Evolutionary conservation across 2,113 vertebrate genomes (phyloP).

Genomic region (Lethenteron camtschaticum): DNA sequence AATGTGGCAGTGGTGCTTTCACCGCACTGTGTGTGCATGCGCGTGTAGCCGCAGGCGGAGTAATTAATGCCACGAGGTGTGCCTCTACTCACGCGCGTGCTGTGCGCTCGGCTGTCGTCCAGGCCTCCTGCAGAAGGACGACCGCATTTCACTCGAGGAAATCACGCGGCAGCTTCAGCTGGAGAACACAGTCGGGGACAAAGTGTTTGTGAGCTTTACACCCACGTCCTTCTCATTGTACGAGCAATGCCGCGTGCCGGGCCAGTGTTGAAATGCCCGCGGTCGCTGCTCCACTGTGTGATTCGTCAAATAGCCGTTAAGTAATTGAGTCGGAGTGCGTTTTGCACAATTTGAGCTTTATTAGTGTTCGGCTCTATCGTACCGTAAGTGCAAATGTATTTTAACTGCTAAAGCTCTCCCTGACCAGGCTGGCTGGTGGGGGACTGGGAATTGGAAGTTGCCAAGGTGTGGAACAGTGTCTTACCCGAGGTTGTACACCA

Average conservation of each 20-base stretch:
- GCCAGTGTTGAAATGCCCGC: not conserved
- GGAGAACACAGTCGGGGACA: slow-evolving; percentile 82
- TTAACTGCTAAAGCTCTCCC: not conserved
- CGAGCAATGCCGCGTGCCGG: not conserved
- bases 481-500: not conserved
- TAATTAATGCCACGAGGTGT: not conserved
- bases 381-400: not conserved
- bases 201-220: slow-evolving; percentile 67
- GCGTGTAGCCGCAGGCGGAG: not conserved
- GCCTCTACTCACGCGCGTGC: not conserved
- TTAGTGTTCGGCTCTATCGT: not conserved
- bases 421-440: not conserved
- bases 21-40: not conserved
- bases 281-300: not conserved
- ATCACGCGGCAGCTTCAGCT: slow-evolving; percentile 71
- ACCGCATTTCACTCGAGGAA: slow-evolving; percentile 68
- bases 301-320: not conserved
- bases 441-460: not conserved
- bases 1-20: not conserved
- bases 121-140: slow-evolving; percentile 76
- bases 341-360: not conserved
- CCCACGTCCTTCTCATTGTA: not conserved
- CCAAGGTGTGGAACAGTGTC: not conserved
- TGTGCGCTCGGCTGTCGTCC: slow-evolving; percentile 8
- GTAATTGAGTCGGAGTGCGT: not conserved